phyloP scores from a whole-genome alignment of 2,888 invertebrate genomes.

The Syrphus vitripennis region DNA sequence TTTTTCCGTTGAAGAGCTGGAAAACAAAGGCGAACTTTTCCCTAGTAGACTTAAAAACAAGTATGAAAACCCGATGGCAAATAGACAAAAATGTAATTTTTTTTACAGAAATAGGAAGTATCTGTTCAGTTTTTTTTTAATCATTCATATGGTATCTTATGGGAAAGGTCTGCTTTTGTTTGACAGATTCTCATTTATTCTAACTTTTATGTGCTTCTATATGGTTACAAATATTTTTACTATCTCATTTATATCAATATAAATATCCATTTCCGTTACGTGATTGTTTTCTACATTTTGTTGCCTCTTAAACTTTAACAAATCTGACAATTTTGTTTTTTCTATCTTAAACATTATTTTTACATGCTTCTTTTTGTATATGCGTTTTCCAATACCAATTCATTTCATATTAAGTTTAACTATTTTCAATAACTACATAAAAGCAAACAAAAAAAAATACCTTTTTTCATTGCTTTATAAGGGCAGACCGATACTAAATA shows the following conservation, averaged over 20 bases:
- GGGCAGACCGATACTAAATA: constrained; percentile 66
- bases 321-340: background rate
- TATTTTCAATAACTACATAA: constrained; percentile 23
- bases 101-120: too few species aligned
- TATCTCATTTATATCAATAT: background rate
- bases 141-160: too few species aligned
- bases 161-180: background rate
- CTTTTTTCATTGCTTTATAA: constrained; percentile 14
- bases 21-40: background rate
- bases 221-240: background rate
- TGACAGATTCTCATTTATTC: background rate
- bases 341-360: background rate
- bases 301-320: background rate
- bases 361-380: background rate
- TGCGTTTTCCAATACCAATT: background rate
- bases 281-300: background rate
- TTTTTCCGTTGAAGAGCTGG: background rate
- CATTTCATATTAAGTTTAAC: background rate
- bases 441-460: constrained; percentile 44
- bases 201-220: background rate
- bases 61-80: too few species aligned
- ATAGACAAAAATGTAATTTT: too few species aligned
- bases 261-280: background rate
- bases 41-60: too few species aligned
- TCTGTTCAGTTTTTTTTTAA: background rate